A percentile compares a stretch with the other conserved stretches of the same genome.
Conservation (phyloP, 2,888 invertebrate species). For the Pandemis corylana region DNA sequence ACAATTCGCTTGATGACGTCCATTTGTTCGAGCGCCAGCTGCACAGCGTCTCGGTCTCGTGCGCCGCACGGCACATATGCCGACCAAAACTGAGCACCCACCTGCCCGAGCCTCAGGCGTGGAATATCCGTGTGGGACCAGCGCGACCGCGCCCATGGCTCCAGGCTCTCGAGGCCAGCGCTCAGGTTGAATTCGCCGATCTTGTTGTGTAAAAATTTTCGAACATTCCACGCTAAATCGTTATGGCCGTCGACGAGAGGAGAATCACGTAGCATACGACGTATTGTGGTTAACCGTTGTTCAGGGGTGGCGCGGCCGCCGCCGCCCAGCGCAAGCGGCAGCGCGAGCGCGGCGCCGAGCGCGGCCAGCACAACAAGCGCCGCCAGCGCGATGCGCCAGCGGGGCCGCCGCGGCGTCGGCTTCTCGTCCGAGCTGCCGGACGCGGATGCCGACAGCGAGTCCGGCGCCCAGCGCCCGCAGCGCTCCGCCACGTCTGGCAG, state of each 20-base stretch:
- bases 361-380: constrained; percentile 85
- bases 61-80: constrained; percentile 95
- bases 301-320: constrained; percentile 83
- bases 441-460: constrained; percentile 78
- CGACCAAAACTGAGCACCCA: constrained; percentile 97
- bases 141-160: constrained; percentile 93
- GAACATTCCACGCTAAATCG: constrained; percentile 95
- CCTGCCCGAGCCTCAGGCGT: constrained; percentile 91
- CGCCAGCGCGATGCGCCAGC: constrained; percentile 84
- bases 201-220: constrained; percentile 94
- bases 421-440: constrained; percentile 82
- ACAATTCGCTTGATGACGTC: constrained; percentile 90
- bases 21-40: constrained; percentile 93
- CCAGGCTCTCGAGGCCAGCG: constrained; percentile 86
- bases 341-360: constrained; percentile 84
- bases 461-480: constrained; percentile 82
- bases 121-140: constrained; percentile 98
- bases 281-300: constrained; percentile 87
- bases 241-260: constrained; percentile 93
- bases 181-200: constrained; percentile 88
- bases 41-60: constrained; percentile 93
- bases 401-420: constrained; percentile 80
- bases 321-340: constrained; percentile 83
- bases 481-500: constrained; percentile 83
- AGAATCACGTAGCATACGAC: constrained; percentile 87